Conservation (phyloP, 2,888 invertebrate species). For the Drosophila neonasuta region DNA sequence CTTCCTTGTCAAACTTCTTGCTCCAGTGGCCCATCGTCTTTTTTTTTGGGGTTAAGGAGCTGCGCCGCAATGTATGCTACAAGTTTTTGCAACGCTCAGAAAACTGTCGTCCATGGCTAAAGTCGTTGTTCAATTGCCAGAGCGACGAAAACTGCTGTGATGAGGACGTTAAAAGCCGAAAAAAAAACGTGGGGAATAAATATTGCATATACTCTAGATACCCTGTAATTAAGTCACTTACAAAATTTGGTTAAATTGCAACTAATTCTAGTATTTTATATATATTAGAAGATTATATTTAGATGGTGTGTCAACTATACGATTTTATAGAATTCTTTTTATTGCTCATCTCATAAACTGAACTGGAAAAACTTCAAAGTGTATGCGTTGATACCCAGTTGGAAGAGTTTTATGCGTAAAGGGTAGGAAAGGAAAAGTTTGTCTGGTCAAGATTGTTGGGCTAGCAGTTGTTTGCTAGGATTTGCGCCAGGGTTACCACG, state of each 20-base stretch:
- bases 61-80: conserved; percentile 47
- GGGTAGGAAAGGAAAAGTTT: conserved; percentile 43
- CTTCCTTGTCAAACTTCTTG: conserved; percentile 26
- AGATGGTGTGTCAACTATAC: too few relatives aligned
- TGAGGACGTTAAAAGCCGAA: conserved; percentile 16
- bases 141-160: conserved; percentile 28
- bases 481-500: conserved; percentile 40
- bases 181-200: not conserved
- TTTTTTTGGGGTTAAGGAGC: conserved; percentile 4
- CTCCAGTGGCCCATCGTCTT: conserved; percentile 17
- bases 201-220: not conserved
- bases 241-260: too few relatives aligned
- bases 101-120: conserved; percentile 37
- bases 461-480: conserved; percentile 33
- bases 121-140: conserved; percentile 37
- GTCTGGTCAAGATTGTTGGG: conserved; percentile 46
- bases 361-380: too few relatives aligned
- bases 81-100: conserved; percentile 45
- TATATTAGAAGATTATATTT: too few relatives aligned
- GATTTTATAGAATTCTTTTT: too few relatives aligned
- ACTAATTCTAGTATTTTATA: too few relatives aligned
- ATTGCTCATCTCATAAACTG: too few relatives aligned
- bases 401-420: not conserved
- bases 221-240: conserved; percentile 1
- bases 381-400: not conserved